These are phyloP conservation scores for Campaea margaritaria DNA, from an alignment of 2,888 invertebrate genomes.

Conservation along the genomic window DNA sequence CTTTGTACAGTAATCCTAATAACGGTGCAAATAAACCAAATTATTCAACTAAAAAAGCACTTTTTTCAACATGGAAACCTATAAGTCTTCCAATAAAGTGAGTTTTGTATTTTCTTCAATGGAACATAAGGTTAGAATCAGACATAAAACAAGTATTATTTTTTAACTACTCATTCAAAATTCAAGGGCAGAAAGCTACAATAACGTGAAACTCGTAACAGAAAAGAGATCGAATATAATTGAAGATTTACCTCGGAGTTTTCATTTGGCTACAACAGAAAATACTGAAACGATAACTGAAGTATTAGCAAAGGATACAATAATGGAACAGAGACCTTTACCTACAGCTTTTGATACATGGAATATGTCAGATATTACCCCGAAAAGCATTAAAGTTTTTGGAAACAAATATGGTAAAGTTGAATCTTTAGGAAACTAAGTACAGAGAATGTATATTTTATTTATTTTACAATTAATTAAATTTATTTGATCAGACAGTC, in stretches of 20 bases:
- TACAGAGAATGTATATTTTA: no score
- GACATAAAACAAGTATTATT: no score
- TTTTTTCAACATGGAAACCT: neutral
- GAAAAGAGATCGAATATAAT: neutral
- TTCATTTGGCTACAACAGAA: neutral
- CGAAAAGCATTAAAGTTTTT: neutral
- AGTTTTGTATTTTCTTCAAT: neutral
- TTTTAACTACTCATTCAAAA: neutral
- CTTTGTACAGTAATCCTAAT: neutral
- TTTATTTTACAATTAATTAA: no score
- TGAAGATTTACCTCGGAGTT: conserved; percentile 1
- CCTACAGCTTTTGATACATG: neutral
- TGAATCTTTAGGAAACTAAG: neutral
- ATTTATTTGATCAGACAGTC: no score
- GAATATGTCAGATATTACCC: neutral
- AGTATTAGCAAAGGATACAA: neutral
- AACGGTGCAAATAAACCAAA: neutral
- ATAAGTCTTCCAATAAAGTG: neutral
- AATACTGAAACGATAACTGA: neutral
- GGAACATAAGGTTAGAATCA: no score
- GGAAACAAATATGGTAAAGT: conserved; percentile 2
- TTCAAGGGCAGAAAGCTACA: neutral
- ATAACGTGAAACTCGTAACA: neutral
- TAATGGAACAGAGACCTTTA: neutral
- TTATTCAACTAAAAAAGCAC: neutral